Percentiles rank a stretch among this genome's conserved stretches.
These are phyloP conservation scores for Phytoseiulus persimilis DNA, from an alignment of 2,888 invertebrate genomes.

Conservation along the genomic window DNA sequence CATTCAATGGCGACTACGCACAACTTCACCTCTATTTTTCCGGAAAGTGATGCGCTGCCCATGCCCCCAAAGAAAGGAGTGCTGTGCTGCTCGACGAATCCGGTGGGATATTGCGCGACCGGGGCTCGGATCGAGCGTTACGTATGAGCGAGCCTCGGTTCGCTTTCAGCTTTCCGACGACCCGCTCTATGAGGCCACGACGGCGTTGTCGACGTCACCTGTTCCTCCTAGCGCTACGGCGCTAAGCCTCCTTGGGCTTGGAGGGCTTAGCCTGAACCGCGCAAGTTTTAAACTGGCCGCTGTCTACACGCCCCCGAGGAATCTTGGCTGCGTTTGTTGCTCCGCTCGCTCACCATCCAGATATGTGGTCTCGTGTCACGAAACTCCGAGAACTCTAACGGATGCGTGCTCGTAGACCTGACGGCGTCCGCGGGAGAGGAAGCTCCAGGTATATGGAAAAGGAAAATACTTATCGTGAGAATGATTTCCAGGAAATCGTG, in stretches of 20 bases:
- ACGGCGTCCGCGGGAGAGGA: neutral
- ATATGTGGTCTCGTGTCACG: neutral
- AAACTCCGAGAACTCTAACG: too few species aligned
- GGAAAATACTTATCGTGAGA: neutral
- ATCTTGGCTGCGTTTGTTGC: neutral
- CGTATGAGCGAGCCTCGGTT: too few species aligned
- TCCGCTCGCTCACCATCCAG: neutral
- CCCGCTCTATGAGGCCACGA: too few species aligned
- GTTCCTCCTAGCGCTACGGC: neutral
- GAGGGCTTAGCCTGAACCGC: neutral
- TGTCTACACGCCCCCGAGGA: neutral
- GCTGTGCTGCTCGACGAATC: too few species aligned
- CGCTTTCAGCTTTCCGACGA: too few species aligned
- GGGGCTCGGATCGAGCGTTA: too few species aligned
- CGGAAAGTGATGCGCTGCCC: too few species aligned
- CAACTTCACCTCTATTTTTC: too few species aligned
- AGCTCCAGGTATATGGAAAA: neutral
- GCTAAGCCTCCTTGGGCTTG: neutral
- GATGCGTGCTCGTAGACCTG: too few species aligned
- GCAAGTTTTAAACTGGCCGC: neutral
- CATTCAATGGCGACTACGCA: neutral
- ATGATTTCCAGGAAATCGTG: conserved; percentile 70
- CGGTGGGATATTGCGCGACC: too few species aligned
- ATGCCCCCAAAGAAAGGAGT: too few species aligned
- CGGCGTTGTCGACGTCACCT: too few species aligned